A percentile compares a stretch with the other conserved stretches of the same genome.
Conservation (phyloP, 2,113 vertebrate species). For the Microtus montanus region DNA sequence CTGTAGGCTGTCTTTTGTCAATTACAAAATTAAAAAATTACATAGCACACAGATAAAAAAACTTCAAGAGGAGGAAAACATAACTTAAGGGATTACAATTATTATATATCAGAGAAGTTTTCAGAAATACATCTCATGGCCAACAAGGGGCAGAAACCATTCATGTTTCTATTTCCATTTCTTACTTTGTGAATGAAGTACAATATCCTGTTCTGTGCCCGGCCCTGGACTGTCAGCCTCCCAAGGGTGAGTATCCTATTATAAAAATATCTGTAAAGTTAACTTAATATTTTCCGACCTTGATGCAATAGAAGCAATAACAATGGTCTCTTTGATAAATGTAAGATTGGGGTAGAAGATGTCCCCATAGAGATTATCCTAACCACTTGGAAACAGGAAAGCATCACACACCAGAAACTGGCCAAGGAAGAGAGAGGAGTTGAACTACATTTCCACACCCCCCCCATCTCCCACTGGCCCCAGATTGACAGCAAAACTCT, state of each 20-base stretch:
- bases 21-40: background rate
- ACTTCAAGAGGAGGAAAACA: background rate
- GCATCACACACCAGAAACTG: background rate
- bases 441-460: background rate
- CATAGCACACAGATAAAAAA: background rate
- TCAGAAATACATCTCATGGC: background rate
- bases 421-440: background rate
- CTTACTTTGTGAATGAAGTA: background rate
- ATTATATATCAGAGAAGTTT: background rate
- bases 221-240: background rate
- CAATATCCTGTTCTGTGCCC: background rate
- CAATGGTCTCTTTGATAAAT: background rate
- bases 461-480: no score
- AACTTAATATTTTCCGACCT: background rate
- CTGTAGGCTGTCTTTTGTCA: background rate
- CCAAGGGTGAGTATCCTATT: background rate
- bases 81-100: background rate
- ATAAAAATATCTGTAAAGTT: slow-evolving; percentile 20
- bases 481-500: background rate
- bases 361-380: no score
- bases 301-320: background rate
- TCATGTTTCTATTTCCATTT: background rate
- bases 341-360: background rate
- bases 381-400: background rate
- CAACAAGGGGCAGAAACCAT: background rate